Conservation (phyloP, 1,140 invertebrate genomes). For the Cyclina sinensis region DNA sequence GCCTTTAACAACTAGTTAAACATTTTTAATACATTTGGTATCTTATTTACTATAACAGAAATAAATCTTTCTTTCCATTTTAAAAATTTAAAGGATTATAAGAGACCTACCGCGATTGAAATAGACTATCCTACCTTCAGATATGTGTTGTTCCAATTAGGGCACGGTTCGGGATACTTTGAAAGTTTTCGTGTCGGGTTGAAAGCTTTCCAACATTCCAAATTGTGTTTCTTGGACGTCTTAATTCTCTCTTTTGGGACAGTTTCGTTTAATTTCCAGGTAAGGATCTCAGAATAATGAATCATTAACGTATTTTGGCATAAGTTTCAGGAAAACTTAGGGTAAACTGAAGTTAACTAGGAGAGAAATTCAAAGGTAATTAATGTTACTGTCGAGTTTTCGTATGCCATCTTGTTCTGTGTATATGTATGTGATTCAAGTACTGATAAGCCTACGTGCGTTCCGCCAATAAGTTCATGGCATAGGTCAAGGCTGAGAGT, state of each 20-base stretch:
- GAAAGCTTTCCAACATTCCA: conserved; percentile 21
- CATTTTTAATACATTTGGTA: no score
- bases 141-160: conserved; percentile 10
- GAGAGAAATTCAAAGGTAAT: not conserved
- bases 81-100: no score
- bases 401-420: conserved; percentile 26
- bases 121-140: not conserved
- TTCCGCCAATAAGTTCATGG: not conserved
- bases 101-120: no score
- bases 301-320: not conserved
- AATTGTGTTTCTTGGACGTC: not conserved
- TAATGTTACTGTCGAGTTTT: not conserved
- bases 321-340: not conserved
- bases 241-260: not conserved
- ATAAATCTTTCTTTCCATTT: no score
- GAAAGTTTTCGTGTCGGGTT: not conserved
- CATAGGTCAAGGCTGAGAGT: not conserved
- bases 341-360: not conserved
- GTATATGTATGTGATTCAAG: not conserved
- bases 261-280: conserved; percentile 32
- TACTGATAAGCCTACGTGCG: conserved; percentile 11
- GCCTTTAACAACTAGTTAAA: no score
- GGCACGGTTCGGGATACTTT: not conserved
- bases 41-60: no score
- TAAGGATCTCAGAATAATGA: not conserved